Base-by-base conservation (phyloP, 2,888 invertebrate genomes). In the Nesidiocoris tenuis region DNA sequence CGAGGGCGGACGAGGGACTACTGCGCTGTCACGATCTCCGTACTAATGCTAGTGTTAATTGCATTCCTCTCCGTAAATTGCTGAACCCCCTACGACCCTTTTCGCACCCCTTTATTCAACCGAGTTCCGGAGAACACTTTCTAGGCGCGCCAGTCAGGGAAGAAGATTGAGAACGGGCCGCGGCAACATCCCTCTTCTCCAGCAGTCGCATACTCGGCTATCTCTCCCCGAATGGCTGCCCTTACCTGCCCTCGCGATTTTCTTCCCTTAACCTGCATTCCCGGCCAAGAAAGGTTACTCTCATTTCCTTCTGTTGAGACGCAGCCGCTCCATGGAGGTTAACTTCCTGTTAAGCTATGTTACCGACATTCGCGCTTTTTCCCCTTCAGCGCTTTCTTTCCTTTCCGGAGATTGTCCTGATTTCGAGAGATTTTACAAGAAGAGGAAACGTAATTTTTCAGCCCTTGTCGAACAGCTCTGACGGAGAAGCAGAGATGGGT, bases 21-120 rank as follows among this genome's bases (percentile, higher is more conserved):
- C 12, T 39, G 39, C 5, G 59, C 70, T 70, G 70, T 70, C 70
- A 70, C 70, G 70, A 70, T 70, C 70, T 59, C 61, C 19, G 57
- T 70, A 70, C 70, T 70, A 70, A 70, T 70, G 70, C 70, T 70
- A 70, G 54, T 59, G 70, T 70, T 70, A 70, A 70, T 70, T 70
- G 70, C 70, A 70, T 70, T 70, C 70, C 70, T 70, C 70, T 70
- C 70, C 25, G 70, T 70, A 70, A 70, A 70, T 70, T 70, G 70
- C 70, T 61, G 23, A 56, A 23, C 70, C 21, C 22, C 56, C 66
- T 39, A 39, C 39, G 39, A 39, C 39, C 39, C 39, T 39, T 39
- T 39, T 39, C 39, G 39, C 39, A 39, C 39, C 12, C 12, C 39
- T 12, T 39, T 39, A 7, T 7, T 39, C 12, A 3, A 12, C 39